Conservation (phyloP, 1,140 invertebrate species). For the Medauroidea extradentata region DNA sequence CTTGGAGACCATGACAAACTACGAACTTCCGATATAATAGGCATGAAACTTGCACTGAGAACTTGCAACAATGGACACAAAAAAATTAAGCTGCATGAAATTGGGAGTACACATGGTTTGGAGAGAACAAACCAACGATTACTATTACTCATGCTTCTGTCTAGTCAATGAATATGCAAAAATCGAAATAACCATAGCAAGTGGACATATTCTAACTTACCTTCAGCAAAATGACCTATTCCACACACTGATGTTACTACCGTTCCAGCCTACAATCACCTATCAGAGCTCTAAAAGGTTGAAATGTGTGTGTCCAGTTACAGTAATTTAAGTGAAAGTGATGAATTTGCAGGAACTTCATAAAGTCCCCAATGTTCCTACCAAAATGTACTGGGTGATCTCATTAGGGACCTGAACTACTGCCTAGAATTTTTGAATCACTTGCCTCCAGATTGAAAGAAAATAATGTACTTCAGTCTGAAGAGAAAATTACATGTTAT, state of each 20-base stretch:
- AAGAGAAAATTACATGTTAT: constrained; percentile 18
- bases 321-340: no score
- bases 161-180: constrained; percentile 25
- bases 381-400: constrained; percentile 15
- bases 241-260: constrained; percentile 15
- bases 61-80: not conserved
- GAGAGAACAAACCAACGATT: constrained; percentile 15
- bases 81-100: not conserved
- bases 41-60: not conserved
- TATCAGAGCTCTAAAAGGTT: no score
- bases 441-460: constrained; percentile 15
- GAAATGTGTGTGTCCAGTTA: no score
- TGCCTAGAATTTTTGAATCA: constrained; percentile 16
- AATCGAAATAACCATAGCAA: no score
- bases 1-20: not conserved
- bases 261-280: constrained; percentile 5
- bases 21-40: not conserved
- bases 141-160: constrained; percentile 32
- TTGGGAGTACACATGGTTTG: not conserved
- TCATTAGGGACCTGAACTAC: constrained; percentile 8
- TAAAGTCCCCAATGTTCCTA: constrained; percentile 14
- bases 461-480: constrained; percentile 3
- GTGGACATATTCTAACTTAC: constrained; percentile 28
- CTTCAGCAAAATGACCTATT: constrained; percentile 19
- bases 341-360: not conserved